Evolutionary conservation across 1,140 invertebrate species (phyloP).

Genomic region (Pachypsylla venusta): DNA sequence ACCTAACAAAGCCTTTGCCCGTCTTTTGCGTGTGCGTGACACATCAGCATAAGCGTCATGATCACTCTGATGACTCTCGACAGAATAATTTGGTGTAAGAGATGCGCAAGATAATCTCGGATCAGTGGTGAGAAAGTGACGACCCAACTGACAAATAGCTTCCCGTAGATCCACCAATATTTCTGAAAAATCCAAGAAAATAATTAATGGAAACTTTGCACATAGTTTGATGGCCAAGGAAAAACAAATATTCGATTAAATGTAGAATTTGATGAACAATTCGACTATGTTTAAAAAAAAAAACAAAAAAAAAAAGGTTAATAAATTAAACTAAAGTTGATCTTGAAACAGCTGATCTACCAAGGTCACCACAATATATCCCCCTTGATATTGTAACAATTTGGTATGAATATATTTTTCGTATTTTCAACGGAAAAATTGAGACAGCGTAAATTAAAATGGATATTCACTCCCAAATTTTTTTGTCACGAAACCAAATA

Average conservation of each 20-base stretch:
- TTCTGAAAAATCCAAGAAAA: constrained; percentile 52
- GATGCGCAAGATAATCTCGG: constrained; percentile 54
- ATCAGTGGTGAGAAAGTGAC: constrained; percentile 74
- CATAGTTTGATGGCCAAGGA: not conserved
- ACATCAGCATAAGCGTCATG: constrained; percentile 88
- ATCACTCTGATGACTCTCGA: constrained; percentile 88
- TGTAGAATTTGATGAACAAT: too few relatives aligned
- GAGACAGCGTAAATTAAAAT: too few relatives aligned
- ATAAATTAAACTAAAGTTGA: constrained; percentile 1
- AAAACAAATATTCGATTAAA: too few relatives aligned
- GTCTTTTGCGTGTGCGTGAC: constrained; percentile 63
- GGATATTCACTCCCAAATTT: too few relatives aligned
- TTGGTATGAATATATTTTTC: too few relatives aligned
- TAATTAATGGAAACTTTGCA: constrained; percentile 15
- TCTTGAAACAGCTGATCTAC: too few relatives aligned
- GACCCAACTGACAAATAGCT: constrained; percentile 76
- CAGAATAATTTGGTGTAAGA: constrained; percentile 82
- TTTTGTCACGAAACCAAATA: too few relatives aligned
- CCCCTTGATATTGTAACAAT: too few relatives aligned
- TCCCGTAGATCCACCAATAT: constrained; percentile 91
- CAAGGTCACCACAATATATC: too few relatives aligned
- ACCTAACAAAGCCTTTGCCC: constrained; percentile 86
- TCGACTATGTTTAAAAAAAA: not conserved
- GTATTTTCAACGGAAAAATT: too few relatives aligned
- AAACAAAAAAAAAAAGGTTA: constrained; percentile 2